Evolutionary conservation across 2,888 invertebrate species (phyloP).

Genomic region (Anodontia alba): DNA sequence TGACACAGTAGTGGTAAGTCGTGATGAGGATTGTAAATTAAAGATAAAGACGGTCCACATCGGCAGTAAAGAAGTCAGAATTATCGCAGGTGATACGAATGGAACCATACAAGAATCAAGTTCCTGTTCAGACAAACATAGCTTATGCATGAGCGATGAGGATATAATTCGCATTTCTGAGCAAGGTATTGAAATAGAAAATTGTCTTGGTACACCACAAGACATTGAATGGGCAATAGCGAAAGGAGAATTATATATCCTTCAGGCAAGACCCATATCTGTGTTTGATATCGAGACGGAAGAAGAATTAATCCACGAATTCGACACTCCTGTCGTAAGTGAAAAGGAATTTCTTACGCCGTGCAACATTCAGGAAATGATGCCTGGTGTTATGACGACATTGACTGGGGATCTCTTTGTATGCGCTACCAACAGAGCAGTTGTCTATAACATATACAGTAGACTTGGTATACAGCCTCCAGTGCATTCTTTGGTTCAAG

Average conservation of each 20-base stretch:
- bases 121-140: background rate
- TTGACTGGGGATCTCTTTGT: slow-evolving; percentile 13
- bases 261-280: slow-evolving; percentile 21
- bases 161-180: background rate
- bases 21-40: no score
- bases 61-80: background rate
- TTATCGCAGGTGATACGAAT: background rate
- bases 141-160: background rate
- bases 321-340: slow-evolving; percentile 15
- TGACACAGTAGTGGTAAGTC: slow-evolving; percentile 2
- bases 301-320: slow-evolving; percentile 22
- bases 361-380: slow-evolving; percentile 28
- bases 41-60: no score
- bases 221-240: slow-evolving; percentile 25
- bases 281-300: background rate
- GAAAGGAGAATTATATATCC: background rate
- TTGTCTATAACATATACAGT: background rate
- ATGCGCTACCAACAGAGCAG: background rate
- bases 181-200: background rate
- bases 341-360: slow-evolving; percentile 5
- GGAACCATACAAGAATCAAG: background rate
- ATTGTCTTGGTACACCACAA: no score
- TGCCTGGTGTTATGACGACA: slow-evolving; percentile 14
- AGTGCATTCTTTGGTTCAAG: background rate
- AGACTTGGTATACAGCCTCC: background rate